A percentile compares a stretch with the other conserved stretches of the same genome.
Evolutionary conservation across 2,797 vertebrate genomes (phyloP).

Genomic region (Melanotaenia boesemani): DNA sequence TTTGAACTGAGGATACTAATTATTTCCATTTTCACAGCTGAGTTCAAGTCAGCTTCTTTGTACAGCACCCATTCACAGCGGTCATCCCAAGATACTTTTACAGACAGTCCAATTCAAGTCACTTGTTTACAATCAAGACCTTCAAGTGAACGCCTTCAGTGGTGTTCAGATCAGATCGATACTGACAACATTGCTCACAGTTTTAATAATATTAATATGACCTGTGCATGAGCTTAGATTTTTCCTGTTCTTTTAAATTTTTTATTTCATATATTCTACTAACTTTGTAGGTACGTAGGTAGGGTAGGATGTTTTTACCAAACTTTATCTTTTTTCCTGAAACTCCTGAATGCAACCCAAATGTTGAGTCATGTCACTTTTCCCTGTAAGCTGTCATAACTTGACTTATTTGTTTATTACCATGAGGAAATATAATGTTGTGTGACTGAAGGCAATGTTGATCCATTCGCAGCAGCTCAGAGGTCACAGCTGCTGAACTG

Average conservation of each 20-base stretch:
- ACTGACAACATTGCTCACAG: too few relatives aligned
- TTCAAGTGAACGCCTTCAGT: too few relatives aligned
- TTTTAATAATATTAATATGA: neutral
- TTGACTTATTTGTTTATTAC: neutral
- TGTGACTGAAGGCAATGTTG: neutral
- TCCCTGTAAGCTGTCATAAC: neutral
- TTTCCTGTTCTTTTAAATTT: too few relatives aligned
- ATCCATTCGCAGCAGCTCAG: neutral
- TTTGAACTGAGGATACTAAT: too few relatives aligned
- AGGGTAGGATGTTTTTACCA: neutral
- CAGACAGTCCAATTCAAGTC: too few relatives aligned
- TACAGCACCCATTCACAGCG: too few relatives aligned
- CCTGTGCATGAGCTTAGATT: neutral
- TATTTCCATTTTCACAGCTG: too few relatives aligned
- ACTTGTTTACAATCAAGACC: too few relatives aligned
- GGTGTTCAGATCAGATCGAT: too few relatives aligned
- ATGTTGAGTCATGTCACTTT: neutral
- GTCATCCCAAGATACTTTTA: too few relatives aligned
- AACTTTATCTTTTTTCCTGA: neutral
- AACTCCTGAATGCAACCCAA: neutral
- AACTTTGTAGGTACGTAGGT: too few relatives aligned
- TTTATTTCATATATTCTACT: neutral
- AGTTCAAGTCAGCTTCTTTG: too few relatives aligned
- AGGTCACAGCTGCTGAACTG: neutral
- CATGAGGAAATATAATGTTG: slow-evolving; percentile 1